phyloP scores from a whole-genome alignment of 1,140 invertebrate genomes.

The Harlomillsia oculata region DNA sequence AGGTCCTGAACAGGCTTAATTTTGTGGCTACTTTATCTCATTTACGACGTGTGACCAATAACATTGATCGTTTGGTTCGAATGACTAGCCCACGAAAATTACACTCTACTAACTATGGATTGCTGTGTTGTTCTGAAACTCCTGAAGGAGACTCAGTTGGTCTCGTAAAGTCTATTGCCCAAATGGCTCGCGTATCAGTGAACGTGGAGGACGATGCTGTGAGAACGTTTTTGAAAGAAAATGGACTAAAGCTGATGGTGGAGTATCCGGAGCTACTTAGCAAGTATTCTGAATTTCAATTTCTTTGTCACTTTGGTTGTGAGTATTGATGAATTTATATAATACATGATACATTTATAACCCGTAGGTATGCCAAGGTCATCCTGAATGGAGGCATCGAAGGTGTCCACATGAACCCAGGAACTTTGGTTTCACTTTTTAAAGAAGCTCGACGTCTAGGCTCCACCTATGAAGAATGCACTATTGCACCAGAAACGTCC shows the following conservation, averaged over 20 bases:
- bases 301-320: slow-evolving; percentile 20
- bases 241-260: background rate
- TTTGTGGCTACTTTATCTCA: slow-evolving; percentile 96
- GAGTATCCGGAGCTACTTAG: background rate
- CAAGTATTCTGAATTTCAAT: background rate
- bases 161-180: slow-evolving; percentile 93
- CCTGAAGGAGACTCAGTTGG: slow-evolving; percentile 86
- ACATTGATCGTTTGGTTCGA: slow-evolving; percentile 95
- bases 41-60: slow-evolving; percentile 91
- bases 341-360: too few species aligned
- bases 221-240: background rate
- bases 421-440: slow-evolving; percentile 92
- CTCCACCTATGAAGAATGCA: too few species aligned
- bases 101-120: slow-evolving; percentile 73
- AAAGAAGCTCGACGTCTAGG: slow-evolving; percentile 91
- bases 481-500: slow-evolving; percentile 91
- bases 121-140: slow-evolving; percentile 97
- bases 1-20: slow-evolving; percentile 84
- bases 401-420: slow-evolving; percentile 95
- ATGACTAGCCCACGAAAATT: slow-evolving; percentile 92
- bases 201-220: slow-evolving; percentile 39
- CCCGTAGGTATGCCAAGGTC: too few species aligned
- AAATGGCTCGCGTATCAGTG: slow-evolving; percentile 99
- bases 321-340: too few species aligned
- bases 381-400: slow-evolving; percentile 98